phyloP scores from a whole-genome alignment of 2,797 vertebrate genomes.

The Neostethus bicornis region DNA sequence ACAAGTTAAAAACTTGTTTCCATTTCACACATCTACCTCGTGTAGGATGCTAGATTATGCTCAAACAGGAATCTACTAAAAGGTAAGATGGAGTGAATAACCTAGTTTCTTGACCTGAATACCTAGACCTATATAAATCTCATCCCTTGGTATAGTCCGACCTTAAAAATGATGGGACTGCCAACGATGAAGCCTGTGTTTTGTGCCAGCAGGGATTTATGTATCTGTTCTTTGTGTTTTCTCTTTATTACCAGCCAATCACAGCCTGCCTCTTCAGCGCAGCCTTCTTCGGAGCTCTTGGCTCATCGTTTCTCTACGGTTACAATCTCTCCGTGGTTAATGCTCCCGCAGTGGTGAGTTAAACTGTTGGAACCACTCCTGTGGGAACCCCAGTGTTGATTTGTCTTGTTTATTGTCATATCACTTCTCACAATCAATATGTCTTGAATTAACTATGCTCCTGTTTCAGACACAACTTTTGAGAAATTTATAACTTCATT shows the following conservation, averaged over 20 bases:
- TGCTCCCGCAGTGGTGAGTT: constrained; percentile 88
- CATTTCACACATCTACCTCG: neutral
- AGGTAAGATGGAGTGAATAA: constrained; percentile 3
- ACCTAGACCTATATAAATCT: neutral
- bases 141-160: neutral
- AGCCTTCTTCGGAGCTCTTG: constrained; percentile 87
- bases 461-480: neutral
- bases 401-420: no score
- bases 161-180: constrained; percentile 15
- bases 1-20: neutral
- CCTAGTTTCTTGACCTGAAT: constrained; percentile 21
- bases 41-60: constrained; percentile 2
- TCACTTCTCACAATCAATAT: constrained; percentile 16
- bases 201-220: constrained; percentile 4
- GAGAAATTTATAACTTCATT: neutral
- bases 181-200: neutral
- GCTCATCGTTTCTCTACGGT: constrained; percentile 94
- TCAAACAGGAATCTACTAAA: neutral
- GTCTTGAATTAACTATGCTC: neutral
- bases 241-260: constrained; percentile 56
- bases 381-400: no score
- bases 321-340: constrained; percentile 97
- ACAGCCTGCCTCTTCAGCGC: constrained; percentile 84
- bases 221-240: constrained; percentile 24
- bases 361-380: constrained; percentile 1